A percentile compares a stretch with the other conserved stretches of the same genome.
These are phyloP conservation scores for Anneissia japonica DNA, from an alignment of 35 echinoderm and acorn worm genomes.

Conservation along the genomic window DNA sequence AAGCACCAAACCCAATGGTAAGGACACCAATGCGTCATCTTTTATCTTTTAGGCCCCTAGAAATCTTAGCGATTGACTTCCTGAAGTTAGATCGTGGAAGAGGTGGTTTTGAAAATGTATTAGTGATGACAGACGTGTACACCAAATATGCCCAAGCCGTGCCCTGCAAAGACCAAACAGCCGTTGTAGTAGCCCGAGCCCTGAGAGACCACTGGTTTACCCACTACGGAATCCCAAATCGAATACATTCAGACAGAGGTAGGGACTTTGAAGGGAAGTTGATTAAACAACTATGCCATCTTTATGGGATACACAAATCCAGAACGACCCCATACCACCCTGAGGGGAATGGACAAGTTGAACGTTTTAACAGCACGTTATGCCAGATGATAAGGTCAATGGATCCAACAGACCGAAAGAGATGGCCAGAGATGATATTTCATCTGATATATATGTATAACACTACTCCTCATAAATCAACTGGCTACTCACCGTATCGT, in stretches of 20 bases:
- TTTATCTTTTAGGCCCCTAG: background rate
- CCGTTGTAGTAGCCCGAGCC: background rate
- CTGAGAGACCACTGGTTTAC: background rate
- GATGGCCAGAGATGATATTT: slow-evolving; percentile 18
- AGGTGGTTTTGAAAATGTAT: background rate
- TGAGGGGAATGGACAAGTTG: slow-evolving; percentile 14
- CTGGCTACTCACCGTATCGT: slow-evolving; percentile 5
- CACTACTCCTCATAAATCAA: slow-evolving; percentile 13
- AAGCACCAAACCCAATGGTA: background rate
- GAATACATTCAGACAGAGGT: slow-evolving; percentile 16
- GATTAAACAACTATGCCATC: slow-evolving; percentile 11
- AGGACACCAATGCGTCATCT: background rate
- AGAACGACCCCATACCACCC: slow-evolving; percentile 17
- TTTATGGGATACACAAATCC: slow-evolving; percentile 17
- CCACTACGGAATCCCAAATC: slow-evolving; percentile 14
- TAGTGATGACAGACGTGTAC: background rate
- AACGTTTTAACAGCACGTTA: background rate
- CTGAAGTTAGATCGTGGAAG: background rate
- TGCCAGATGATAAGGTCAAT: background rate
- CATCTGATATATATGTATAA: slow-evolving; percentile 23
- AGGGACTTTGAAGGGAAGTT: slow-evolving; percentile 24
- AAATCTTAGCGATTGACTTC: background rate
- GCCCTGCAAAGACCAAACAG: background rate
- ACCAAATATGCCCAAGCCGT: slow-evolving; percentile 9
- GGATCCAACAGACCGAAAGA: background rate